Evolutionary conservation across 2,888 invertebrate species (phyloP).

Genomic region (Lycocerus yunnanus): DNA sequence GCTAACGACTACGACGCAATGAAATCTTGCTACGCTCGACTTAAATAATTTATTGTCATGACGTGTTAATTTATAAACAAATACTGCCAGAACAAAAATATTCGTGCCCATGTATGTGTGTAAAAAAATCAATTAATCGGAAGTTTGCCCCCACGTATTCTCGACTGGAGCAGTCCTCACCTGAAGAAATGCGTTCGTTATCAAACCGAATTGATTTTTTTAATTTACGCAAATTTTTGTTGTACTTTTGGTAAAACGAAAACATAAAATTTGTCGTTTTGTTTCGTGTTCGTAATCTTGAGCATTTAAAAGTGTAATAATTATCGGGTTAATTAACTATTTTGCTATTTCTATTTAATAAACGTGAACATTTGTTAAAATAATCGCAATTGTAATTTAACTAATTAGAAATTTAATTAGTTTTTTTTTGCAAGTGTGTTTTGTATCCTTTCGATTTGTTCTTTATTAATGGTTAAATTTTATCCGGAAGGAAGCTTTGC

Average conservation of each 20-base stretch:
- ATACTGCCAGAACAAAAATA: too few species aligned
- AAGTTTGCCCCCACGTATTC: too few species aligned
- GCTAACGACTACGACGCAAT: too few species aligned
- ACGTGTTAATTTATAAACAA: too few species aligned
- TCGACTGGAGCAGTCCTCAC: not conserved
- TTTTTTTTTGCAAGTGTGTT: not conserved
- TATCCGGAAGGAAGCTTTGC: constrained; percentile 61
- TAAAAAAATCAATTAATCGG: too few species aligned
- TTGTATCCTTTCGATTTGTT: not conserved
- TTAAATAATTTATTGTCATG: too few species aligned
- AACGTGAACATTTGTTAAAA: not conserved
- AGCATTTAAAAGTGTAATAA: not conserved
- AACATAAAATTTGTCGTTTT: not conserved
- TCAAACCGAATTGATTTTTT: not conserved
- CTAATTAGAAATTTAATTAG: not conserved
- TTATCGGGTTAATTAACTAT: not conserved
- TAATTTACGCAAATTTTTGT: not conserved
- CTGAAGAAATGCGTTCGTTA: not conserved
- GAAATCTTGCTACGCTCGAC: too few species aligned
- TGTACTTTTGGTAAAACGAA: not conserved
- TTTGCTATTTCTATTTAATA: not conserved
- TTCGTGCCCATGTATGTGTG: too few species aligned
- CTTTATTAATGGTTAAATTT: constrained; percentile 29
- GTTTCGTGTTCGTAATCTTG: not conserved
- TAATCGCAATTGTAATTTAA: not conserved